phyloP scores from a whole-genome alignment of 2,888 invertebrate species.

The Drosophila mayaguana region DNA sequence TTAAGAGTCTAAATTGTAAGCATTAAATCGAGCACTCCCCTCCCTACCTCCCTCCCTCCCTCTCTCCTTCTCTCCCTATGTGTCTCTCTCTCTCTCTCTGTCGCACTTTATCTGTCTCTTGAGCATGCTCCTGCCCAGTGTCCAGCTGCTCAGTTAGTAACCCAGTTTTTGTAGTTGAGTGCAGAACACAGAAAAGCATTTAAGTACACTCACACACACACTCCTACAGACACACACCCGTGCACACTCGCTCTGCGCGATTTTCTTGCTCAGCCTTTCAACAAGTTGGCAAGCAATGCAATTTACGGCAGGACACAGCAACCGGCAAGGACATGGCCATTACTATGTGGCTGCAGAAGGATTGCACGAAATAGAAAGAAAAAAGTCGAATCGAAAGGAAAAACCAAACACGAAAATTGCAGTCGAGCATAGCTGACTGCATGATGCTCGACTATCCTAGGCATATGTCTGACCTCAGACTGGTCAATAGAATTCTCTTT shows the following conservation, averaged over 20 bases:
- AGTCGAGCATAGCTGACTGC: not conserved
- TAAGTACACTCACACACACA: conserved; percentile 49
- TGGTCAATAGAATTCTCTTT: no score
- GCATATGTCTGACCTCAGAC: no score
- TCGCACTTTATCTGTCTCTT: not conserved
- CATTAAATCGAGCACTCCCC: conserved; percentile 63
- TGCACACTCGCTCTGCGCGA: conserved; percentile 22
- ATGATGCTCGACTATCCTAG: not conserved
- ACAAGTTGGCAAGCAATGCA: conserved; percentile 79
- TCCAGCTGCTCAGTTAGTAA: conserved; percentile 3
- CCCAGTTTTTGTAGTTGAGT: conserved; percentile 35
- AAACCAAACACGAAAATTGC: conserved; percentile 34
- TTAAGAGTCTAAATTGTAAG: conserved; percentile 77
- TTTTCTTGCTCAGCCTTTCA: conserved; percentile 65
- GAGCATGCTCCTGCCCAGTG: not conserved
- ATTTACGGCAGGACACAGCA: conserved; percentile 66
- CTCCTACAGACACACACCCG: conserved; percentile 17
- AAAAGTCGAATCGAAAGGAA: conserved; percentile 31
- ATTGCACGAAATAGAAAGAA: conserved; percentile 14
- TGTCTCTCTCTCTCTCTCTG: not conserved
- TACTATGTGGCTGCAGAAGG: conserved; percentile 62
- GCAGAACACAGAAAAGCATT: conserved; percentile 74
- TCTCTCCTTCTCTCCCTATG: no score
- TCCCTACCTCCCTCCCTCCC: not conserved
- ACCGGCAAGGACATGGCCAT: conserved; percentile 64